Conservation (phyloP, 2,113 vertebrate species). For the Centropus bengalensis region DNA sequence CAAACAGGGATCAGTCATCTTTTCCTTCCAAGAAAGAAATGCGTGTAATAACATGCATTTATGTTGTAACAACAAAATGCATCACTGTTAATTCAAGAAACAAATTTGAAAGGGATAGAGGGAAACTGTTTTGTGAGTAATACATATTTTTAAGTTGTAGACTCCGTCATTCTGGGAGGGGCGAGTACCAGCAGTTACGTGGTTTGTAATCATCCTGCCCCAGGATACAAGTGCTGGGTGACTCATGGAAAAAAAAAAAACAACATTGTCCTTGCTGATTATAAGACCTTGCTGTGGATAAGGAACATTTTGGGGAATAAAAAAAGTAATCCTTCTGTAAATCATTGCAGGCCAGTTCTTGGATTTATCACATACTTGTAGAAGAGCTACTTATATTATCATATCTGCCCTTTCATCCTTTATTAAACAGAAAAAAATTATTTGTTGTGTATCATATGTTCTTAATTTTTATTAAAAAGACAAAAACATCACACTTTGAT, state of each 20-base stretch:
- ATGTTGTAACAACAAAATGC: not conserved
- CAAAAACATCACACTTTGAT: not conserved
- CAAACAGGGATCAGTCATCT: not conserved
- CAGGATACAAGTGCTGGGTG: not conserved
- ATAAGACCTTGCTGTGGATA: not conserved
- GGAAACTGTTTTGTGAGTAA: constrained; percentile 4
- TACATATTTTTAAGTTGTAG: not conserved
- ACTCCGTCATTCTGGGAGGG: not conserved
- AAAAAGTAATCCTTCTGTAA: not conserved
- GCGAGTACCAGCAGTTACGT: not conserved
- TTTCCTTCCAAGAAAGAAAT: not conserved
- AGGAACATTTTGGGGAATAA: not conserved
- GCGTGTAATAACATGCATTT: not conserved
- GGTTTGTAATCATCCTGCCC: not conserved
- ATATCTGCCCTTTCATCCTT: not conserved
- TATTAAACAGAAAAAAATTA: not conserved
- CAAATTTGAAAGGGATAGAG: not conserved
- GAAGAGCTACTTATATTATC: not conserved
- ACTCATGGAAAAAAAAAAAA: not conserved
- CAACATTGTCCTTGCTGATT: not conserved
- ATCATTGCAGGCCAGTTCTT: not conserved
- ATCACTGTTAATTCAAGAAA: not conserved
- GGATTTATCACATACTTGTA: not conserved
- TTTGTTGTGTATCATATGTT: not conserved
- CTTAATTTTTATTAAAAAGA: not conserved